These are phyloP conservation scores for Isoperla grammatica DNA, from an alignment of 2,888 invertebrate genomes.

Conservation along the genomic window DNA sequence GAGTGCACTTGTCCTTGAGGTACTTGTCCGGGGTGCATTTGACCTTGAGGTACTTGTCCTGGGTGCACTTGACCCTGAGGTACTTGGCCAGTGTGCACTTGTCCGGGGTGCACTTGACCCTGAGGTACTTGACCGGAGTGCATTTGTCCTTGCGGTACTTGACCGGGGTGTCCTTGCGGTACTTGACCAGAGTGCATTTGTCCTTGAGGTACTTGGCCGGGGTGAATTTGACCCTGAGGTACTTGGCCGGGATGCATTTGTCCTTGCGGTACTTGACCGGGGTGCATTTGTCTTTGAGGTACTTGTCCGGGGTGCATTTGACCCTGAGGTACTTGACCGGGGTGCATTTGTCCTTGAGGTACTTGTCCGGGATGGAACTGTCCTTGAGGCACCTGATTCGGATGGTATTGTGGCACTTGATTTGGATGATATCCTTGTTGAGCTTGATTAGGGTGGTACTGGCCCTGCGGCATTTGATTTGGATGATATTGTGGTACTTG, in stretches of 20 bases:
- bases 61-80: constrained; percentile 28
- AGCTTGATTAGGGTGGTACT: constrained; percentile 31
- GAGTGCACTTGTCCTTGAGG: constrained; percentile 11
- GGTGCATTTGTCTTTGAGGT: constrained; percentile 32
- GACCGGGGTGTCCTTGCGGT: constrained; percentile 19
- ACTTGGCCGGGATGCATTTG: constrained; percentile 21
- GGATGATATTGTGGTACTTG: constrained; percentile 36
- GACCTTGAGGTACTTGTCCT: constrained; percentile 19
- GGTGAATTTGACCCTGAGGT: constrained; percentile 18
- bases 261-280: constrained; percentile 31
- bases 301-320: constrained; percentile 34
- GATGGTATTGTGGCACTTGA: constrained; percentile 34
- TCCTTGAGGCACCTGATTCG: constrained; percentile 31
- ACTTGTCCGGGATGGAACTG: constrained; percentile 26
- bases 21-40: constrained; percentile 23
- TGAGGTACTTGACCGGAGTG: constrained; percentile 31
- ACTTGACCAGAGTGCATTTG: constrained; percentile 21
- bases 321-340: constrained; percentile 33
- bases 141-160: constrained; percentile 23
- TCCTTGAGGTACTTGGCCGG: constrained; percentile 18
- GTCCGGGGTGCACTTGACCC: constrained; percentile 16
- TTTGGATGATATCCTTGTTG: constrained; percentile 34
- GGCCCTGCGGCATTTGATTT: constrained; percentile 30
- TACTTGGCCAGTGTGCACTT: constrained; percentile 23
- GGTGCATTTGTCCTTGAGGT: constrained; percentile 30